Evolutionary conservation across 2,113 vertebrate species (phyloP), one percentile per base, ranked within the genome.

Genomic region (Campylomormyrus tamandua): DNA sequence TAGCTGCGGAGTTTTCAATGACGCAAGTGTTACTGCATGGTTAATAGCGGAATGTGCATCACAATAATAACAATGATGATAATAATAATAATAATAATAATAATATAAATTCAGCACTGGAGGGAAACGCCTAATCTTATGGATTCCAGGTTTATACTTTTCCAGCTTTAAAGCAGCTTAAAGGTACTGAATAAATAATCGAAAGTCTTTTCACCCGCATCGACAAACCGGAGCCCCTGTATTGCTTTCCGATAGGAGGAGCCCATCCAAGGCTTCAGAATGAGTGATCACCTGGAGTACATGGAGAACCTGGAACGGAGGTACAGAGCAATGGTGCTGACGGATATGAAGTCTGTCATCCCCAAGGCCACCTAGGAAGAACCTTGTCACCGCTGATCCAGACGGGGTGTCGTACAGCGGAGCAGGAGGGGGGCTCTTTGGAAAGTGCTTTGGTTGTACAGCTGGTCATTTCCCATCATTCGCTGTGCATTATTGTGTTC

Each of bases 241-340:
- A 19, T 83, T 89, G 74, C 89, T 31, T 4, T 0, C 92, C 80
- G 92, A 83, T 94, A 99, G 98, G 98, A 99, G 94, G 97, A 99
- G 95, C 96, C 98, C 9, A 95, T 99, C 88, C 94, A 89, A 90
- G 97, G 96, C 58, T 99, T 99, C 95, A 95, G 91, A 92, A 95
- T 99, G 91, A 94, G 96, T 74, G 91, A 96, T 92, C 96, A 98
- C 91, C 92, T 99, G 94, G 96, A 96, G 89, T 98, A 97, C 93
- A 98, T 99, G 98, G 93, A 96, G 93, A 94, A 83, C 11, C 93
- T 99, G 94, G 97, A 99, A 90, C 91, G 87, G 1, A 94, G 92
- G 90, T 98, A 99, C 96, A 95, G 98, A 90, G 92, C 93, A 0
- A 24, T 95, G 45, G 94, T 99, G 49, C 93, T 98, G 92, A 92